These are phyloP conservation scores for Lynx canadensis DNA, from an alignment of 2,113 vertebrate genomes.

Conservation along the genomic window DNA sequence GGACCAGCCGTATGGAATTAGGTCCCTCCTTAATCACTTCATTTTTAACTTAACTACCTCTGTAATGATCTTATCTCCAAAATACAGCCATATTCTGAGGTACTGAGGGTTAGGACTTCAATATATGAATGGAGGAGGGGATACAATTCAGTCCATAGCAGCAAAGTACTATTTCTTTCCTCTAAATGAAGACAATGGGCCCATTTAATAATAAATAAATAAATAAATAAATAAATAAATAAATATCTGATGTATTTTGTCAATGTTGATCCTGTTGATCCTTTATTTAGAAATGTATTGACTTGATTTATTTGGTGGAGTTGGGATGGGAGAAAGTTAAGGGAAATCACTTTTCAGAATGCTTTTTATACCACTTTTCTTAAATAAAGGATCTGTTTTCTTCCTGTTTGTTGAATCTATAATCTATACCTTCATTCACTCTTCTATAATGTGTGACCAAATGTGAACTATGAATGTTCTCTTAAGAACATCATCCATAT, in stretches of 20 bases:
- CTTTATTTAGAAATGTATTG: not conserved
- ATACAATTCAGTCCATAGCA: not conserved
- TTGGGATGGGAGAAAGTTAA: not conserved
- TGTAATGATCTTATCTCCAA: not conserved
- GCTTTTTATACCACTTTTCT: not conserved
- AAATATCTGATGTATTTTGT: not conserved
- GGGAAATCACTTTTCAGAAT: not conserved
- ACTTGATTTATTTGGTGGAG: not conserved
- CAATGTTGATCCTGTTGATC: accelerated
- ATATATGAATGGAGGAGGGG: not conserved
- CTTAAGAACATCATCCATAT: not conserved
- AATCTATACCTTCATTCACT: not conserved
- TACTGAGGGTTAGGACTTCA: not conserved
- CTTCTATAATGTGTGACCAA: not conserved
- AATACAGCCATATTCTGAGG: not conserved
- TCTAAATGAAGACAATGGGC: not conserved
- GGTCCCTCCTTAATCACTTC: not conserved
- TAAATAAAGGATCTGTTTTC: not conserved
- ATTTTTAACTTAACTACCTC: not conserved
- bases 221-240: too few relatives aligned
- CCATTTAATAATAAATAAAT: not conserved
- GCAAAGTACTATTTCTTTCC: not conserved
- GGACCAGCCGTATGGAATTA: not conserved
- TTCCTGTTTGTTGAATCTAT: not conserved
- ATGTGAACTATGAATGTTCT: constrained; percentile 7